phyloP scores from a whole-genome alignment of 2,888 invertebrate species.

The Nephrotoma flavescens region DNA sequence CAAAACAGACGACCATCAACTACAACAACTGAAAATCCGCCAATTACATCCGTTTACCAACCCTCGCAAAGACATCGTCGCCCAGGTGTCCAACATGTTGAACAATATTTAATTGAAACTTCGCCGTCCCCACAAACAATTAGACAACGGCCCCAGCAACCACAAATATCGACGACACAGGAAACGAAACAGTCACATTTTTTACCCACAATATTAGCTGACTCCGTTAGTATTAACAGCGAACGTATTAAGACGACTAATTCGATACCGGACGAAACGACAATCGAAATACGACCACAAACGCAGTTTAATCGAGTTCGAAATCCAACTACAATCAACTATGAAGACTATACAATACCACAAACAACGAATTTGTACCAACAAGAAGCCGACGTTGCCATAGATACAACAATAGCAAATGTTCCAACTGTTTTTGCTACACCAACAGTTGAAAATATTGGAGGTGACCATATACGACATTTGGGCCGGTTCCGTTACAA shows the following conservation, averaged over 20 bases:
- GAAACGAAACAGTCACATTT: neutral
- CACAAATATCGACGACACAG: neutral
- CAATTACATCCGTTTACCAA: neutral
- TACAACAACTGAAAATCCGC: neutral
- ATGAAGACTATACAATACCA: neutral
- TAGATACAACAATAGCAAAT: neutral
- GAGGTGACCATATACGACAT: conserved; percentile 1
- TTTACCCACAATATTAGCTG: neutral
- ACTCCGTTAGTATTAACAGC: neutral
- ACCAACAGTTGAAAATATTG: neutral
- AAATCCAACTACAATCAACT: neutral
- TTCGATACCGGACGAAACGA: neutral
- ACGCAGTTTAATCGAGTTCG: neutral
- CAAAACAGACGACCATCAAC: neutral
- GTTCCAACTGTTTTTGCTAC: neutral
- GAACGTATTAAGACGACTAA: neutral
- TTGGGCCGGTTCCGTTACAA: conserved; percentile 7
- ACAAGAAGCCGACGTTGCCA: neutral
- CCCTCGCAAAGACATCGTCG: neutral
- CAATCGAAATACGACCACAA: neutral
- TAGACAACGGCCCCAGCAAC: neutral
- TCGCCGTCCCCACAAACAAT: neutral
- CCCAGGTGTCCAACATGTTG: neutral
- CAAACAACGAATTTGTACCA: neutral
- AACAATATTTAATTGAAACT: neutral